phyloP scores from a whole-genome alignment of 2,797 vertebrate species.

The Coilia nasus region DNA sequence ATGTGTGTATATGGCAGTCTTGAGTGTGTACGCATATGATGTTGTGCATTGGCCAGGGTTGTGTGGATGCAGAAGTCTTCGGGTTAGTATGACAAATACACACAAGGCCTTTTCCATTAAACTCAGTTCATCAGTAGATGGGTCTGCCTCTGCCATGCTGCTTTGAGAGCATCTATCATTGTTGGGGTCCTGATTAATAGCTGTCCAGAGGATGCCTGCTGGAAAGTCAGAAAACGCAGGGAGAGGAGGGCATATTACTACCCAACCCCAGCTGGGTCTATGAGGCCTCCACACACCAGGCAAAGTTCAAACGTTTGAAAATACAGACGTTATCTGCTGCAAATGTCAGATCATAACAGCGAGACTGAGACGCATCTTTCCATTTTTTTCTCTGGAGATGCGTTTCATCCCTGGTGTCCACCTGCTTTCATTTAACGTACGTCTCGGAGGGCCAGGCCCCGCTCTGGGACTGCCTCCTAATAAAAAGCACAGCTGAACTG shows the following conservation, averaged over 20 bases:
- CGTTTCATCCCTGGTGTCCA: conserved; percentile 3
- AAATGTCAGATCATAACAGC: conserved; percentile 12
- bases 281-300: conserved; percentile 38
- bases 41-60: conserved; percentile 22
- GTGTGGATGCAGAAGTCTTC: conserved; percentile 37
- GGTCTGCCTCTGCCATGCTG: conserved; percentile 58
- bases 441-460: background rate
- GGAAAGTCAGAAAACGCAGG: conserved; percentile 32
- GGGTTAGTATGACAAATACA: conserved; percentile 65
- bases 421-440: conserved; percentile 6
- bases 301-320: conserved; percentile 30
- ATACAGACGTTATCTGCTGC: conserved; percentile 1
- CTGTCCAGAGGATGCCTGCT: conserved; percentile 75
- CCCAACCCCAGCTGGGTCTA: conserved; percentile 30
- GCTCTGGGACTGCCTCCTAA: conserved; percentile 13
- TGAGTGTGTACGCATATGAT: conserved; percentile 25
- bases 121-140: conserved; percentile 70
- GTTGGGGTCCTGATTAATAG: conserved; percentile 79
- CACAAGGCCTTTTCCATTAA: conserved; percentile 73
- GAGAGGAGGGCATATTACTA: conserved; percentile 51
- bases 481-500: conserved; percentile 25
- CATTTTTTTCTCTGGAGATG: conserved; percentile 26
- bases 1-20: background rate
- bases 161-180: conserved; percentile 81
- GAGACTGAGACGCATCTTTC: conserved; percentile 15